Evolutionary conservation across 2,888 invertebrate species (phyloP).

Genomic region (Hydropsyche betteni): DNA sequence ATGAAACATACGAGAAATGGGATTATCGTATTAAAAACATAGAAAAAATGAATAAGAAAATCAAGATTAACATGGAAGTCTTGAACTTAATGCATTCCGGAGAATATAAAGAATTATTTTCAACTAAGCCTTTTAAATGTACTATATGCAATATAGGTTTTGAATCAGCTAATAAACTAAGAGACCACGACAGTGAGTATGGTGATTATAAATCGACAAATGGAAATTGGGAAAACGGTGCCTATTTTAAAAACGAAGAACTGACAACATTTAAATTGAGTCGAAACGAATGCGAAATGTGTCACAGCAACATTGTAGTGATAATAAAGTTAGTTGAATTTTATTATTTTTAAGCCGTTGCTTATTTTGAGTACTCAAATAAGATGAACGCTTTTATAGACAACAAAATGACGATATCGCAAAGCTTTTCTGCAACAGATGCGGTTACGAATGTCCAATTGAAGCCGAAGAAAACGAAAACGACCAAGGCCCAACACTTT

Average conservation of each 20-base stretch:
- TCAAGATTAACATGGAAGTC: conserved; percentile 64
- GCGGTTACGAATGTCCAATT: not conserved
- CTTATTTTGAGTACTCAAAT: too few species aligned
- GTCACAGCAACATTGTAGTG: too few species aligned
- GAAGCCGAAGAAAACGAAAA: not conserved
- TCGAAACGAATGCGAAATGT: too few species aligned
- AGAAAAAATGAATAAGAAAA: conserved; percentile 63
- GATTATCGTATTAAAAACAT: conserved; percentile 63
- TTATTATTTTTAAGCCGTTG: too few species aligned
- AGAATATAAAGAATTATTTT: conserved; percentile 3
- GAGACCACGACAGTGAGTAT: too few species aligned
- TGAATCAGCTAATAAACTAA: conserved; percentile 33
- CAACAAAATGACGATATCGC: too few species aligned
- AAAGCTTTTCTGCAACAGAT: not conserved
- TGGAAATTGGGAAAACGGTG: too few species aligned
- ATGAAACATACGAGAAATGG: conserved; percentile 49
- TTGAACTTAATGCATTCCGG: conserved; percentile 60
- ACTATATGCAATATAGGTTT: conserved; percentile 62
- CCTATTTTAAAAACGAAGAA: too few species aligned
- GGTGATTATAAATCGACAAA: too few species aligned
- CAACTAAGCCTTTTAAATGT: conserved; percentile 63
- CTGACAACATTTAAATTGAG: too few species aligned
- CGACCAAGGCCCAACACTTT: not conserved
- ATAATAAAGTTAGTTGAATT: too few species aligned
- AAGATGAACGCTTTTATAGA: too few species aligned